These are phyloP conservation scores for Eurytemora carolleeae DNA, from an alignment of 1,140 invertebrate genomes.

Conservation along the genomic window DNA sequence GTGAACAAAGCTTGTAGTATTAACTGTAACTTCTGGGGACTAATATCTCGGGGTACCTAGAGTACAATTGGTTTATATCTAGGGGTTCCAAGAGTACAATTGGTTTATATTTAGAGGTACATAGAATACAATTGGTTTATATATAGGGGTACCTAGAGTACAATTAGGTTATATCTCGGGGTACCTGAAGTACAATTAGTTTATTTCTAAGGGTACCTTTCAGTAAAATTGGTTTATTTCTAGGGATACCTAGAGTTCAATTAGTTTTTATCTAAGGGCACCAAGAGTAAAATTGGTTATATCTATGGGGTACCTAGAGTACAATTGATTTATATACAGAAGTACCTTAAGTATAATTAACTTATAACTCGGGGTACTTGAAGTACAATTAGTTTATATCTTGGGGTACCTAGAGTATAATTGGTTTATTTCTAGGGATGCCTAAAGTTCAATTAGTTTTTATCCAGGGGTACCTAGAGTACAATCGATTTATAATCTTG, in stretches of 20 bases:
- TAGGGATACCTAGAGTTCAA: background rate
- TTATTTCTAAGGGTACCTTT: background rate
- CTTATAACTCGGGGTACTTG: background rate
- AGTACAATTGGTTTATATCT: no score
- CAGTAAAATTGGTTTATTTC: background rate
- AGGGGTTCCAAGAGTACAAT: no score
- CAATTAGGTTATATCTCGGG: background rate
- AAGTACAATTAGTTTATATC: no score
- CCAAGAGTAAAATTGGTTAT: background rate
- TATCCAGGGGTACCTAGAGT: no score
- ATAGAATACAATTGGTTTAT: background rate
- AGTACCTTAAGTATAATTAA: background rate
- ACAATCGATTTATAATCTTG: no score
- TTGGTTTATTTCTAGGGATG: no score
- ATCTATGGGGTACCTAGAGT: background rate
- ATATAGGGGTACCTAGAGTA: background rate
- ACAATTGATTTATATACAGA: background rate
- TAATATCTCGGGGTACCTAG: no score
- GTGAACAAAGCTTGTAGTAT: slow-evolving; percentile 7
- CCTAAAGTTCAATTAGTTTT: no score
- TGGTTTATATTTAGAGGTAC: background rate
- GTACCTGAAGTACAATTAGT: slow-evolving; percentile 10
- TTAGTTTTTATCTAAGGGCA: background rate
- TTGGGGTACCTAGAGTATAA: no score
- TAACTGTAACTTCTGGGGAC: slow-evolving; percentile 9